Conservation (phyloP, 1,140 invertebrate genomes). For the Drosophila repletoides region DNA sequence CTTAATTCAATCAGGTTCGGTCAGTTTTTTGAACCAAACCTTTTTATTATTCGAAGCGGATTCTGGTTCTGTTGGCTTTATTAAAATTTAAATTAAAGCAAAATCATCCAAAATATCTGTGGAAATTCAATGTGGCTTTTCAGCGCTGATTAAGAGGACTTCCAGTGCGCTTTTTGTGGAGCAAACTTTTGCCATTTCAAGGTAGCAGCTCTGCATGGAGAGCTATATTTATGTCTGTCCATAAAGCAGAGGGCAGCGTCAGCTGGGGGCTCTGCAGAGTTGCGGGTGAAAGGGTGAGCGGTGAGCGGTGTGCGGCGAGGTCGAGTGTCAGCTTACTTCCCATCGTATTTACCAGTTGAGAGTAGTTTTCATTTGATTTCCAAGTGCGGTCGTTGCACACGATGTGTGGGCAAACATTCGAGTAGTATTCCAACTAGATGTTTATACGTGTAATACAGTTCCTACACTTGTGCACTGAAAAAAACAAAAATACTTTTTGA, state of each 20-base stretch:
- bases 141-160: conserved; percentile 3
- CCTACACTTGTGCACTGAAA: no score
- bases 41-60: no score
- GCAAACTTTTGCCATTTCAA: conserved; percentile 17
- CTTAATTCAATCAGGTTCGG: no score
- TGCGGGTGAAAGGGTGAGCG: no score
- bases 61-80: no score
- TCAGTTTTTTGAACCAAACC: no score
- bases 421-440: no score
- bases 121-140: neutral
- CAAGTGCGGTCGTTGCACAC: conserved; percentile 34
- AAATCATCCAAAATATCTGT: neutral
- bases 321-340: conserved; percentile 37
- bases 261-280: neutral
- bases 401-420: conserved; percentile 25
- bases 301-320: no score
- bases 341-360: conserved; percentile 8
- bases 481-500: no score
- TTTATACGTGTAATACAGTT: no score
- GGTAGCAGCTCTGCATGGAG: no score
- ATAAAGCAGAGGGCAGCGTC: conserved; percentile 52
- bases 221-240: no score
- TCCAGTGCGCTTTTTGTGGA: conserved; percentile 8
- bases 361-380: conserved; percentile 43
- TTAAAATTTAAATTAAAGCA: neutral